phyloP scores from a whole-genome alignment of 2,797 vertebrate species.

The Premnoplex brunnescens region DNA sequence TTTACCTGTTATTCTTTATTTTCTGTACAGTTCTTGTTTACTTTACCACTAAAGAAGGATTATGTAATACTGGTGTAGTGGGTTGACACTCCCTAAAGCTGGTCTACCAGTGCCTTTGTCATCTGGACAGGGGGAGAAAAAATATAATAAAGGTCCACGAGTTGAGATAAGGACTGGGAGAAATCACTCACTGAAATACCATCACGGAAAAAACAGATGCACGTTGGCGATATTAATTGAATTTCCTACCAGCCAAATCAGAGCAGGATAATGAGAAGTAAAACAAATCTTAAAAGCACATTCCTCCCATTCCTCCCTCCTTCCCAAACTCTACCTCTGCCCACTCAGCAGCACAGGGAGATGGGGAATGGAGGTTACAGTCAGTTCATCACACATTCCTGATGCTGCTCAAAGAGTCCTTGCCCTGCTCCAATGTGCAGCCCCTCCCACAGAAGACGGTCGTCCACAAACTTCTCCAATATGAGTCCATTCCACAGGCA shows the following conservation, averaged over 20 bases:
- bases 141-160: background rate
- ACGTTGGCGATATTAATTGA: background rate
- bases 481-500: background rate
- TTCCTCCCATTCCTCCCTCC: background rate
- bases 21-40: background rate
- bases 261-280: background rate
- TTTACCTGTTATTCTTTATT: background rate
- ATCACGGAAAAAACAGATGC: background rate
- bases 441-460: background rate
- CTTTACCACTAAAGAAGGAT: background rate
- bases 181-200: background rate
- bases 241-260: background rate
- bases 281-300: background rate
- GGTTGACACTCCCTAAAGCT: background rate
- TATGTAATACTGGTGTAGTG: background rate
- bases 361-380: background rate
- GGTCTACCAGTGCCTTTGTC: background rate
- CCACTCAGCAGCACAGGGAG: background rate
- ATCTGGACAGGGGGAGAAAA: background rate
- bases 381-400: background rate
- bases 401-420: background rate
- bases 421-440: background rate
- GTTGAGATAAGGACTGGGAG: background rate
- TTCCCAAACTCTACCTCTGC: background rate
- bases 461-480: background rate